Conservation (phyloP, 2,113 vertebrate species). For the Sorex araneus region DNA sequence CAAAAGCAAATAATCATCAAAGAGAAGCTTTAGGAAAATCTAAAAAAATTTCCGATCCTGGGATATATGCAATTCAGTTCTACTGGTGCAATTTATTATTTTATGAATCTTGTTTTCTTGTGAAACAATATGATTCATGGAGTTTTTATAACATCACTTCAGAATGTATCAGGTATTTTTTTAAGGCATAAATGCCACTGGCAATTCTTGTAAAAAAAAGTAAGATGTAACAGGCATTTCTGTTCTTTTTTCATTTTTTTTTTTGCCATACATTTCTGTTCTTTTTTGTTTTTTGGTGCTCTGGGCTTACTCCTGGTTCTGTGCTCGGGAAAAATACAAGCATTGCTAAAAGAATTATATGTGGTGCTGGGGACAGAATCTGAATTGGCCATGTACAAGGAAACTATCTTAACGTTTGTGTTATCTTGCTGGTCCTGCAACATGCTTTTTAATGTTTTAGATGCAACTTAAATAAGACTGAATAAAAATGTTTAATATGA, state of each 20-base stretch:
- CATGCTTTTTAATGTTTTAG: neutral
- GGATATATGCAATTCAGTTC: neutral
- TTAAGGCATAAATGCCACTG: neutral
- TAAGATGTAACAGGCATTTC: neutral
- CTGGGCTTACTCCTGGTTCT: no score
- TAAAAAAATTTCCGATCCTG: neutral
- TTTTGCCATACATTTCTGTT: no score
- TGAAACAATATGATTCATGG: neutral
- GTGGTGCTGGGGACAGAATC: no score
- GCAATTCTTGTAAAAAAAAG: neutral
- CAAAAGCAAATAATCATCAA: slow-evolving; percentile 1
- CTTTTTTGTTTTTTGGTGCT: no score
- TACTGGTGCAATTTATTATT: neutral
- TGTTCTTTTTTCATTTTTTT: no score
- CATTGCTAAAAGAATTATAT: no score
- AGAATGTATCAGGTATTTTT: neutral
- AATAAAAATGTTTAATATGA: neutral
- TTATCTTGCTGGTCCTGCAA: no score
- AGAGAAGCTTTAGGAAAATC: neutral
- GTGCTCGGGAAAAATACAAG: no score
- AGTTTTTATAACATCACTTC: neutral
- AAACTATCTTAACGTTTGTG: no score
- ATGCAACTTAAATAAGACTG: neutral
- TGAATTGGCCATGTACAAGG: no score
- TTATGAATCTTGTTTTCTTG: neutral